These are phyloP conservation scores for Tipula confusa DNA, from an alignment of 2,888 invertebrate genomes.

Conservation along the genomic window DNA sequence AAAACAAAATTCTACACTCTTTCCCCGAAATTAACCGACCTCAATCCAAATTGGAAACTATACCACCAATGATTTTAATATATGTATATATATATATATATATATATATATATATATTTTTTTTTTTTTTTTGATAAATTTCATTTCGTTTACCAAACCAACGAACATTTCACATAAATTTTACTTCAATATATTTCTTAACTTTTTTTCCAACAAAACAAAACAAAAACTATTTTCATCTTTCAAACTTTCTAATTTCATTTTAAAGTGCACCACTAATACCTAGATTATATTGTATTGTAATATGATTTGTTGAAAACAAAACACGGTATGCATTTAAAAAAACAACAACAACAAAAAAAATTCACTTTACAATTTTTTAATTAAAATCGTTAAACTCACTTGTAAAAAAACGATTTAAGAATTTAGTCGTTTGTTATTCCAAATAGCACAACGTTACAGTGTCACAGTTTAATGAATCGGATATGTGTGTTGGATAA, in stretches of 20 bases:
- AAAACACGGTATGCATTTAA: background rate
- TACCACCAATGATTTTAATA: too few species aligned
- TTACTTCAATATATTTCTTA: background rate
- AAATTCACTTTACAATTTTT: background rate
- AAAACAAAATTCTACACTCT: too few species aligned
- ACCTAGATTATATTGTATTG: too few species aligned
- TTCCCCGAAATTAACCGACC: too few species aligned
- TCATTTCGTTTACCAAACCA: background rate
- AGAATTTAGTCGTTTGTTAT: background rate
- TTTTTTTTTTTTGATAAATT: too few species aligned
- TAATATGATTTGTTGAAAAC: background rate
- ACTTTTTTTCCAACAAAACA: background rate
- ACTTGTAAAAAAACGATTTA: background rate
- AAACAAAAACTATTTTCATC: background rate
- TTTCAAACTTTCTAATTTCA: slow-evolving; percentile 3
- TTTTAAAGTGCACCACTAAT: background rate
- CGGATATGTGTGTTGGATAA: background rate
- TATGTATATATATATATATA: too few species aligned
- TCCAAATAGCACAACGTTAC: background rate
- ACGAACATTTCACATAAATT: background rate
- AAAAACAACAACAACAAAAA: background rate
- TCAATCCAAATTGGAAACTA: too few species aligned
- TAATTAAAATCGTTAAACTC: background rate
- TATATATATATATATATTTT: too few species aligned
- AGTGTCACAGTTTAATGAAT: background rate